These are phyloP conservation scores for Enteromius viviparus DNA, from an alignment of 2,797 vertebrate genomes.

Conservation along the genomic window DNA sequence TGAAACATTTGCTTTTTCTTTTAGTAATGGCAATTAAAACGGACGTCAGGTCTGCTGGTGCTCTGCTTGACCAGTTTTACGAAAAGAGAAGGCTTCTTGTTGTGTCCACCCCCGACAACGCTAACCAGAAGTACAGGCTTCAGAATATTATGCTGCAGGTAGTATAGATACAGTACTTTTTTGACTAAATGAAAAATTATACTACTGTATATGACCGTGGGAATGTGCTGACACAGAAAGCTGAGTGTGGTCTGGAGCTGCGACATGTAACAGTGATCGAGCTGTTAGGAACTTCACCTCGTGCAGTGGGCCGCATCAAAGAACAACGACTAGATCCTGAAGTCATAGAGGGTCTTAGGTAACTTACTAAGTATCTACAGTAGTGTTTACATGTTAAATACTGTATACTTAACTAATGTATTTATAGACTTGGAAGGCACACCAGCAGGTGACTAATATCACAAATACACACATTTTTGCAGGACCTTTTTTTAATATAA, in stretches of 20 bases:
- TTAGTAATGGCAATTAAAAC: slow-evolving; percentile 90
- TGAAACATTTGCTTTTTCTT: slow-evolving; percentile 25
- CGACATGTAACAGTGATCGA: slow-evolving; percentile 87
- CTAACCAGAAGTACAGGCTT: slow-evolving; percentile 87
- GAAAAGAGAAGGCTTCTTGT: slow-evolving; percentile 90
- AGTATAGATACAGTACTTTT: slow-evolving; percentile 37
- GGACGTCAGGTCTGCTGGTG: slow-evolving; percentile 80
- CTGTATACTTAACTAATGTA: neutral
- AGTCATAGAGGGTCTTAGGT: slow-evolving; percentile 92
- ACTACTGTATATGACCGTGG: neutral
- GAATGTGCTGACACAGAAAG: slow-evolving; percentile 74
- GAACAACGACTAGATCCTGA: slow-evolving; percentile 79
- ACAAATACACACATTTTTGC: neutral
- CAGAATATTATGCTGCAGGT: slow-evolving; percentile 94
- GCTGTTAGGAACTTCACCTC: slow-evolving; percentile 86
- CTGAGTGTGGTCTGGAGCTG: slow-evolving; percentile 88
- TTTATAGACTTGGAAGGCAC: neutral
- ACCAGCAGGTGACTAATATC: neutral
- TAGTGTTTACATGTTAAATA: neutral
- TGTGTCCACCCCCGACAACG: slow-evolving; percentile 85
- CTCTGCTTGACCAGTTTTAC: slow-evolving; percentile 92
- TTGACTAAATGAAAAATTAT: neutral
- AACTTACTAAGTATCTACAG: slow-evolving; percentile 23
- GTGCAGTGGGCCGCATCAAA: slow-evolving; percentile 87
- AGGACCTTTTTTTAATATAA: too few relatives aligned